Conservation (phyloP, 1,140 invertebrate species). For the Hyposmocoma kahamanoa region DNA sequence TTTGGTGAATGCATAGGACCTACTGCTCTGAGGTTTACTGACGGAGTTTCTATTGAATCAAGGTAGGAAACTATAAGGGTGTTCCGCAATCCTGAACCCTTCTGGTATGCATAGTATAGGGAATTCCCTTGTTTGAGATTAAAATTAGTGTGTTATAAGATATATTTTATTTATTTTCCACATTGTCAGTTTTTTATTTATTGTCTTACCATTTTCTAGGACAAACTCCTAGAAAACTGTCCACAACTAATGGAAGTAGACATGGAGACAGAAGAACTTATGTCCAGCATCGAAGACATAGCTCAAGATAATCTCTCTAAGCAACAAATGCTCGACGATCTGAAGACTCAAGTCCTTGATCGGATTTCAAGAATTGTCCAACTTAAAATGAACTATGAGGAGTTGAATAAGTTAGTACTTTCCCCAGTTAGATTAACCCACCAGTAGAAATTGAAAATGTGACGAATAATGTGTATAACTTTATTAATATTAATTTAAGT, state of each 20-base stretch:
- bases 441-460: too few relatives aligned
- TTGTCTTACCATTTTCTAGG: conserved; percentile 53
- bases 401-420: conserved; percentile 19
- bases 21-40: too few relatives aligned
- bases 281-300: conserved; percentile 81
- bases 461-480: too few relatives aligned
- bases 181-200: too few relatives aligned
- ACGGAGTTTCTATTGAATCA: too few relatives aligned
- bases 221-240: conserved; percentile 81
- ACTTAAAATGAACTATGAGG: conserved; percentile 81
- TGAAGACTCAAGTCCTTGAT: conserved; percentile 77
- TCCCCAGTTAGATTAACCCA: too few relatives aligned
- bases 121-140: too few relatives aligned
- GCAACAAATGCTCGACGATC: conserved; percentile 76
- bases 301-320: conserved; percentile 82
- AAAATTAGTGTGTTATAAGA: neutral
- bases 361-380: conserved; percentile 79
- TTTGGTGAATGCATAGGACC: too few relatives aligned
- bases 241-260: conserved; percentile 80
- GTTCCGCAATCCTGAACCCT: too few relatives aligned
- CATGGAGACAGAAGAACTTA: conserved; percentile 80
- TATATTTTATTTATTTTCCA: conserved; percentile 2
- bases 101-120: too few relatives aligned
- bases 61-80: too few relatives aligned
- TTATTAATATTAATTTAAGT: too few relatives aligned